Evolutionary conservation across 1,140 invertebrate genomes (phyloP).

Genomic region (Anoplolepis gracilipes): DNA sequence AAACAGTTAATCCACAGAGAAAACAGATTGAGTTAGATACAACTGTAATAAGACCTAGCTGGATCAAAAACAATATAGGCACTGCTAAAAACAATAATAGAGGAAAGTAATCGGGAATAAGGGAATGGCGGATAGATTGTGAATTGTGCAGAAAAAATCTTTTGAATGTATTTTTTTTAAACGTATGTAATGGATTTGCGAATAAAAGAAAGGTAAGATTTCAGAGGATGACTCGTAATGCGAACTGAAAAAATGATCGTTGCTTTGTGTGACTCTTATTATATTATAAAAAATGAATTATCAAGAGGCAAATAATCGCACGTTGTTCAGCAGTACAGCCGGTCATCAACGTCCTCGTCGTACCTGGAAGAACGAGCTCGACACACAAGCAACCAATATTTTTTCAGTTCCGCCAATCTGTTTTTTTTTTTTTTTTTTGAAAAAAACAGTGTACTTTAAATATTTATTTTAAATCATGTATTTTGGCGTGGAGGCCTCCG

Average conservation of each 20-base stretch:
- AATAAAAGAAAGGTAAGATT: conserved; percentile 21
- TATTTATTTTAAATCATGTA: conserved; percentile 79
- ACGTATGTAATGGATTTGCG: not conserved
- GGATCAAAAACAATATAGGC: conserved; percentile 56
- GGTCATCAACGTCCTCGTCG: conserved; percentile 77
- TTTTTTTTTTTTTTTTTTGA: conserved; percentile 70
- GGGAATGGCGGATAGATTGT: not conserved
- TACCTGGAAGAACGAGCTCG: conserved; percentile 81
- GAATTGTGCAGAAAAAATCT: not conserved
- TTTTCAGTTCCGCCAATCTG: conserved; percentile 80
- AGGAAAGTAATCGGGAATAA: not conserved
- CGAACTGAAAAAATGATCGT: conserved; percentile 85
- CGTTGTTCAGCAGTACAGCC: conserved; percentile 74
- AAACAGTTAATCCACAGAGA: conserved; percentile 86
- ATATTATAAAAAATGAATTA: conserved; percentile 72
- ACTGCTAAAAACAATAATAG: conserved; percentile 63
- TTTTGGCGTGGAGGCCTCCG: conserved; percentile 79
- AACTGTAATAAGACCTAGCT: conserved; percentile 71
- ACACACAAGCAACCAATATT: conserved; percentile 84
- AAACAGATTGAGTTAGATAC: conserved; percentile 82
- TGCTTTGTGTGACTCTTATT: conserved; percentile 80
- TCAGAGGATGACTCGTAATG: conserved; percentile 26
- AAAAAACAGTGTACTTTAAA: conserved; percentile 52
- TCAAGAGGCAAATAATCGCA: conserved; percentile 66
- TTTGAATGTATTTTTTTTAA: conserved; percentile 6